phyloP scores from a whole-genome alignment of 2,888 invertebrate species.

The Pterobdella sp. region DNA sequence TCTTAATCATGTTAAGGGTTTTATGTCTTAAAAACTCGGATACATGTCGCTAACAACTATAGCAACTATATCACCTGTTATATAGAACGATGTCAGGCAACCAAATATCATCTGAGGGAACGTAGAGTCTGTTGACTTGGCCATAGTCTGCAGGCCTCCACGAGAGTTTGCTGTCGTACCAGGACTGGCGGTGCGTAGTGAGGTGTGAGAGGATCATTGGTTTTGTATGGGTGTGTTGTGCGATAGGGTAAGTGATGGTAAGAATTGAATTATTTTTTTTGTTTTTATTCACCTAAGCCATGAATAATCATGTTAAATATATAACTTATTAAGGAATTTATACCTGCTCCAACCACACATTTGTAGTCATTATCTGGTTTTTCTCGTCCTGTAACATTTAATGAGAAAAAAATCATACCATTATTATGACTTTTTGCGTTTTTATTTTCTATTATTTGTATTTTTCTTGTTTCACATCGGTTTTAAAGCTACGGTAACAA shows the following conservation, averaged over 20 bases:
- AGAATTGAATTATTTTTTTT: not conserved
- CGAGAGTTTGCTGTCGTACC: conserved; percentile 76
- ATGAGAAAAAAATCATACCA: no score
- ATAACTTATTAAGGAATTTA: conserved; percentile 47
- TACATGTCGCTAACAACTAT: no score
- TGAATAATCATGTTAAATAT: not conserved
- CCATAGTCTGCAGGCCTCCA: conserved; percentile 92
- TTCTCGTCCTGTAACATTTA: conserved; percentile 78
- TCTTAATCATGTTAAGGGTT: no score
- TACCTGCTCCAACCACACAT: conserved; percentile 96
- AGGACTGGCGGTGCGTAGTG: conserved; percentile 37
- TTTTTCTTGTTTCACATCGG: no score
- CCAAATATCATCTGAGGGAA: conserved; percentile 93
- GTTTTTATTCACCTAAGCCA: not conserved
- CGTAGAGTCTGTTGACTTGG: conserved; percentile 81
- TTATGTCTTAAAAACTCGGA: no score
- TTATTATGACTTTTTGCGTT: no score
- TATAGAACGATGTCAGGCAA: conserved; percentile 91
- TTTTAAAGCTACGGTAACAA: no score
- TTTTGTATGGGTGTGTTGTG: not conserved
- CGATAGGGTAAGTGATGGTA: not conserved
- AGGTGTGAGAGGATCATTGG: not conserved
- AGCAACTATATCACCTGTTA: conserved; percentile 60
- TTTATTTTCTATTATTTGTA: no score
- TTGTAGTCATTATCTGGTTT: conserved; percentile 96